Evolutionary conservation across 2,888 invertebrate species (phyloP).

Genomic region (Criorhina ranunculi): DNA sequence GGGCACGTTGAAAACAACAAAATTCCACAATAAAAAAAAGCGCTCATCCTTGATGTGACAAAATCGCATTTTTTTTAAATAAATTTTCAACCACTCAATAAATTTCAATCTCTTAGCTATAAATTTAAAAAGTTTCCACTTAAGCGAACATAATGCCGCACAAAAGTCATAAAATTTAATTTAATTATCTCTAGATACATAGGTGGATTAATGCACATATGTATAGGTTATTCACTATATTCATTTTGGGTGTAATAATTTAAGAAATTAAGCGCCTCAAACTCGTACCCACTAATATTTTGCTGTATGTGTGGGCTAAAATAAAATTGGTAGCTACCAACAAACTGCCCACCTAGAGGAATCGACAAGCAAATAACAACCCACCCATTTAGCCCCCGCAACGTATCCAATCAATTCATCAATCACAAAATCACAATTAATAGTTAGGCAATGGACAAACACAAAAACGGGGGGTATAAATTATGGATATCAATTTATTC

Average conservation of each 20-base stretch:
- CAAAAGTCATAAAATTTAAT: constrained; percentile 72
- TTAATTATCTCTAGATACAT: constrained; percentile 72
- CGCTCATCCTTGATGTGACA: constrained; percentile 66
- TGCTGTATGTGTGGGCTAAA: constrained; percentile 25
- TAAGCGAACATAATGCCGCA: constrained; percentile 58
- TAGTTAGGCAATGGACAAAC: constrained; percentile 40
- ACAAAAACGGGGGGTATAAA: constrained; percentile 34
- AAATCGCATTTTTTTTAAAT: constrained; percentile 38
- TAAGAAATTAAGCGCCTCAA: constrained; percentile 61
- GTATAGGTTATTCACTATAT: constrained; percentile 7
- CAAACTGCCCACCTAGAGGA: constrained; percentile 61
- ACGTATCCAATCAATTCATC: constrained; percentile 73
- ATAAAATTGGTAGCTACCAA: constrained; percentile 52
- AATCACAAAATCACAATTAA: constrained; percentile 71
- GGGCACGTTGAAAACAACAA: constrained; percentile 27
- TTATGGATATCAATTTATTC: constrained; percentile 70
- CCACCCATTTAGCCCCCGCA: constrained; percentile 71
- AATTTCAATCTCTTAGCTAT: constrained; percentile 57
- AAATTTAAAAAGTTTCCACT: constrained; percentile 57
- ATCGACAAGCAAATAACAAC: constrained; percentile 43
- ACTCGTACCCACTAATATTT: neutral
- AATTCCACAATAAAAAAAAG: constrained; percentile 26
- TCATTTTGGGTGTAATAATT: constrained; percentile 58
- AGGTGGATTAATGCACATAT: constrained; percentile 30
- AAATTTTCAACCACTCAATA: constrained; percentile 71